Evolutionary conservation across 2,888 invertebrate genomes (phyloP), one percentile per base, ranked within the genome.

Genomic region (Chymomyza procnemis): DNA sequence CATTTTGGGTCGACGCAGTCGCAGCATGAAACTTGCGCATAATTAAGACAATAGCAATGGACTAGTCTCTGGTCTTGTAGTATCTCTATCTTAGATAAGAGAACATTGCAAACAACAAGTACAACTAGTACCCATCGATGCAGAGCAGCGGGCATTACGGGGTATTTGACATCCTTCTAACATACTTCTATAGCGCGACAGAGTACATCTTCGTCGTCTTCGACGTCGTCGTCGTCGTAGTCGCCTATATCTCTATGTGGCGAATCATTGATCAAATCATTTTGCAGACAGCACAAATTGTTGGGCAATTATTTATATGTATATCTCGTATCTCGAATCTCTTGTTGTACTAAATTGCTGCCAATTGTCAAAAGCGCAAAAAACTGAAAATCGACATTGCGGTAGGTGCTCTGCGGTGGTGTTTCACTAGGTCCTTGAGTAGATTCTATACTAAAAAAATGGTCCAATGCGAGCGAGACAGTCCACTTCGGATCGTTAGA

Each of bases 221-320:
- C 9, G 26, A 50, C 9, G n/a, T n/a, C n/a, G 34, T 19, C 58
- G 58, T 57, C 8, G 50, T 30, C 47, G 6, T 8, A 57, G 58
- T 58, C 9, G 26, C 50, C 9, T 57, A 18, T 34, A 21, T 48
- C 46, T 52, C 14, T 48, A 41, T 46, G 46, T 19, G 57, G 50
- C 61, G 59, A 65, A 74, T 84, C 78, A 84, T 75, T 76, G 82
- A 76, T 80, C 72, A 76, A 80, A 81, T 78, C 75, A 74, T 69
- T 77, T 73, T 76, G 85, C 78, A 85, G 85, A 85, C 85, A 85
- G 80, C 83, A 73, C 75, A 80, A 77, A 80, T 82, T 82, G 80
- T 80, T 76, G 74, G 73, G 66, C 78, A 87, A 87, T 85, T 78
- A 78, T 78, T 78, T 87, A 75, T 83, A 72, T n/a, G n/a, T 74